Evolutionary conservation across 2,797 vertebrate species (phyloP).

Genomic region (Uromys caudimaculatus): DNA sequence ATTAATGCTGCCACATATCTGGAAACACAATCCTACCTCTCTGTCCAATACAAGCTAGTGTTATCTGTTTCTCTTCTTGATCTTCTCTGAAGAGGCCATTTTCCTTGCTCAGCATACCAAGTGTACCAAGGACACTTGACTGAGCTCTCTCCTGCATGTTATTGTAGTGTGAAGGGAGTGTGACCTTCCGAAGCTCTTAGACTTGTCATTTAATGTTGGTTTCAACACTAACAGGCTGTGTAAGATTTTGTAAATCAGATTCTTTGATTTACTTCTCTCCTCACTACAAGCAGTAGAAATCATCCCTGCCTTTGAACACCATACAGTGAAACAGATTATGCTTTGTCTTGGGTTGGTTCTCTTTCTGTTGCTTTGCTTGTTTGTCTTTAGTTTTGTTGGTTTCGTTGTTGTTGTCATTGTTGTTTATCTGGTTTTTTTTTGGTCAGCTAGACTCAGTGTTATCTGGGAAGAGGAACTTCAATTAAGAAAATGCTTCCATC

Average conservation of each 20-base stretch:
- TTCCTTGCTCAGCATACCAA: not conserved
- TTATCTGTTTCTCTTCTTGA: not conserved
- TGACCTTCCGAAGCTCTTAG: not conserved
- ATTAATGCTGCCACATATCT: not conserved
- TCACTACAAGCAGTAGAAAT: not conserved
- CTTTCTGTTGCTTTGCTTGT: not conserved
- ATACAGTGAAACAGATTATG: conserved; percentile 36
- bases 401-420: too few species aligned
- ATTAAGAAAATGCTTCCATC: not conserved
- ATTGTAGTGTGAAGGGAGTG: not conserved
- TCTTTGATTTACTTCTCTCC: not conserved
- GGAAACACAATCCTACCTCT: not conserved
- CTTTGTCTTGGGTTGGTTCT: not conserved
- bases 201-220: not conserved
- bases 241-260: not conserved
- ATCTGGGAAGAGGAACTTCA: not conserved
- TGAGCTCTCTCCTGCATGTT: not conserved
- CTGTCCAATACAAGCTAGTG: not conserved
- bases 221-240: not conserved
- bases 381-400: not conserved
- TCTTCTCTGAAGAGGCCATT: not conserved
- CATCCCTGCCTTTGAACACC: not conserved
- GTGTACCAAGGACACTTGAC: not conserved
- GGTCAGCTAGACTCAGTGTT: not conserved
- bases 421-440: not conserved